These are phyloP conservation scores for Alfaro cultratus DNA, from an alignment of 2,797 vertebrate genomes.

Conservation along the genomic window DNA sequence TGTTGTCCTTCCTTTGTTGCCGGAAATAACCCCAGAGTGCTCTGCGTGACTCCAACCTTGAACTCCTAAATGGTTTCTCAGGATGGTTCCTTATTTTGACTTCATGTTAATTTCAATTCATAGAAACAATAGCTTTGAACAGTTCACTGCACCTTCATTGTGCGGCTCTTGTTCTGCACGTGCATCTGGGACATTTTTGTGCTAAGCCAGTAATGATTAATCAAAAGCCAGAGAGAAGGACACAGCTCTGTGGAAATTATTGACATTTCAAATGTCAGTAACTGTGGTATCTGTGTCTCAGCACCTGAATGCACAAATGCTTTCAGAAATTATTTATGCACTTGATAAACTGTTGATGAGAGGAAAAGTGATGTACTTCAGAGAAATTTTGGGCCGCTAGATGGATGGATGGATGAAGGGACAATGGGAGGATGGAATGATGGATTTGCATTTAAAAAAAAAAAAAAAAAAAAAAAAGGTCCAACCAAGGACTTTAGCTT, in stretches of 20 bases:
- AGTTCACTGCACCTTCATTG: conserved; percentile 68
- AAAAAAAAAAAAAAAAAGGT: too few species aligned
- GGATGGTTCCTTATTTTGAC: conserved; percentile 37
- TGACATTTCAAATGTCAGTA: conserved; percentile 45
- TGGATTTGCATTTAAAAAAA: too few species aligned
- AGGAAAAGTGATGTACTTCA: conserved; percentile 11
- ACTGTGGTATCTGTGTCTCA: conserved; percentile 39
- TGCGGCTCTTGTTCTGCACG: conserved; percentile 64
- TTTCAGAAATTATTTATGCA: conserved; percentile 40
- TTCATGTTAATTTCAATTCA: conserved; percentile 63
- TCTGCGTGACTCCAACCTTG: conserved; percentile 32
- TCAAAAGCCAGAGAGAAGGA: conserved; percentile 53
- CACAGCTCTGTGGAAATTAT: conserved; percentile 43
- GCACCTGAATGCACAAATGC: conserved; percentile 34
- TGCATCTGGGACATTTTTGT: conserved; percentile 57
- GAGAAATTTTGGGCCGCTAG: not conserved
- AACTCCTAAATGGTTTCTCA: conserved; percentile 42
- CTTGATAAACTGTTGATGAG: conserved; percentile 27
- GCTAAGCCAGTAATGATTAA: conserved; percentile 63
- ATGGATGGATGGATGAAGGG: not conserved
- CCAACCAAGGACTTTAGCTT: too few species aligned
- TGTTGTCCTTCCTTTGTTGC: conserved; percentile 32
- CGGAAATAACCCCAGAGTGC: conserved; percentile 7
- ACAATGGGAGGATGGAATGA: too few species aligned
- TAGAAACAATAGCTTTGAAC: conserved; percentile 72